A percentile compares a stretch with the other conserved stretches of the same genome.
phyloP scores from a whole-genome alignment of 2,888 invertebrate genomes.

The Cryptus viduatorius region DNA sequence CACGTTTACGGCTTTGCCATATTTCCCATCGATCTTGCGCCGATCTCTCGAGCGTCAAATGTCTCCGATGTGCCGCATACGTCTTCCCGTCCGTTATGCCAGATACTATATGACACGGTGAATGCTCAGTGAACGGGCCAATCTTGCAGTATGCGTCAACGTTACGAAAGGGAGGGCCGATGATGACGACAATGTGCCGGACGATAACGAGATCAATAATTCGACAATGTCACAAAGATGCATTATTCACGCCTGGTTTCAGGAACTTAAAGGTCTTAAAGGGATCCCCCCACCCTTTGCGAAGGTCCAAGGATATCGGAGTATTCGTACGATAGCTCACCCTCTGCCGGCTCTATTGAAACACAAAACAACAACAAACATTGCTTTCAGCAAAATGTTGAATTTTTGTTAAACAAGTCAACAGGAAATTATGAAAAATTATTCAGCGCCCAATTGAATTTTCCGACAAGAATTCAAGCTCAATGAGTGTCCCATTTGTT shows the following conservation, averaged over 20 bases:
- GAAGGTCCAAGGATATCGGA: not conserved
- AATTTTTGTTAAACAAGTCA: too few relatives aligned
- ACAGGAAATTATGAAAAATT: too few relatives aligned
- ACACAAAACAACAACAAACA: not conserved
- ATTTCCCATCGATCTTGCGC: slow-evolving; percentile 9
- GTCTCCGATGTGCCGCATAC: slow-evolving; percentile 14
- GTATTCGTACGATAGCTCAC: not conserved
- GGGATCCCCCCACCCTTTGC: not conserved
- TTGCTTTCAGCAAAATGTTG: not conserved
- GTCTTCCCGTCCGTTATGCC: slow-evolving; percentile 17
- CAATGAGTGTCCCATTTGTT: too few relatives aligned
- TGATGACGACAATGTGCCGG: slow-evolving; percentile 16
- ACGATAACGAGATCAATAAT: slow-evolving; percentile 46
- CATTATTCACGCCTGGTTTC: slow-evolving; percentile 5
- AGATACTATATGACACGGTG: slow-evolving; percentile 15
- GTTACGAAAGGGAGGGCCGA: not conserved
- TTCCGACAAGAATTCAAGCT: too few relatives aligned
- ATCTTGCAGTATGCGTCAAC: slow-evolving; percentile 16
- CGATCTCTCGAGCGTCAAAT: slow-evolving; percentile 28
- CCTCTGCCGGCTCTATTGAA: not conserved
- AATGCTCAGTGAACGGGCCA: slow-evolving; percentile 26
- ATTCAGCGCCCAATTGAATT: too few relatives aligned
- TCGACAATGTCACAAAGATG: slow-evolving; percentile 12
- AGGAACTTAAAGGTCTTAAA: slow-evolving; percentile 1
- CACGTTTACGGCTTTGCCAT: not conserved